Evolutionary conservation across 2,888 invertebrate genomes (phyloP).

Genomic region (Scelioninae gen. 1): DNA sequence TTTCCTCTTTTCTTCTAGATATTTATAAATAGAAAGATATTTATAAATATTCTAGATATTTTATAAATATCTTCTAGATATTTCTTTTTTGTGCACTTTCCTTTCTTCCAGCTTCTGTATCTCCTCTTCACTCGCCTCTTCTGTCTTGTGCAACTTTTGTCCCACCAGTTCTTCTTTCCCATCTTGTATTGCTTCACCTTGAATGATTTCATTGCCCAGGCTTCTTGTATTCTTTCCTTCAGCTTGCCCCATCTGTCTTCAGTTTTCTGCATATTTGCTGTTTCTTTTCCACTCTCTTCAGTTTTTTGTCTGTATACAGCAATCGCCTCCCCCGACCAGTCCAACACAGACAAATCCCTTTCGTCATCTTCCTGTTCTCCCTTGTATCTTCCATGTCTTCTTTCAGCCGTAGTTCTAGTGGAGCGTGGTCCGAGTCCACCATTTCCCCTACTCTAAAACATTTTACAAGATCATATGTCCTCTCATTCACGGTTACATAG

Average conservation of each 20-base stretch:
- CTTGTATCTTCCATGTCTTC: background rate
- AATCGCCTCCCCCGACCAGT: conserved; percentile 14
- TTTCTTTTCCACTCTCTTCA: too few relatives aligned
- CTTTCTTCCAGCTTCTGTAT: background rate
- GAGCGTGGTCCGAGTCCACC: conserved; percentile 62
- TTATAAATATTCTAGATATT: too few relatives aligned
- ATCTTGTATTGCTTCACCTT: background rate
- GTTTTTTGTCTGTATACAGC: background rate
- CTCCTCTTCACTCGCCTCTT: conserved; percentile 1
- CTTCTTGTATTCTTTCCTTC: background rate
- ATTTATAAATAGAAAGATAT: too few relatives aligned
- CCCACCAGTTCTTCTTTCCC: conserved; percentile 7
- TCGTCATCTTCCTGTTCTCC: background rate
- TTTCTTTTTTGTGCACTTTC: background rate
- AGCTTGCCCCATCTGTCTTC: background rate
- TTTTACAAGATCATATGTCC: background rate
- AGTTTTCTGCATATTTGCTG: too few relatives aligned
- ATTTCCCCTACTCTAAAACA: background rate
- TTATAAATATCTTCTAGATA: too few relatives aligned
- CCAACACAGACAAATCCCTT: background rate
- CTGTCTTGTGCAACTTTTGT: background rate
- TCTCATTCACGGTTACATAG: conserved; percentile 10
- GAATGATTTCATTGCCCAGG: background rate
- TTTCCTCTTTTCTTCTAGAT: background rate
- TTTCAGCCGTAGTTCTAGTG: conserved; percentile 6